Evolutionary conservation across 2,888 invertebrate genomes (phyloP).

Genomic region (Melikaiella ostensackeni): DNA sequence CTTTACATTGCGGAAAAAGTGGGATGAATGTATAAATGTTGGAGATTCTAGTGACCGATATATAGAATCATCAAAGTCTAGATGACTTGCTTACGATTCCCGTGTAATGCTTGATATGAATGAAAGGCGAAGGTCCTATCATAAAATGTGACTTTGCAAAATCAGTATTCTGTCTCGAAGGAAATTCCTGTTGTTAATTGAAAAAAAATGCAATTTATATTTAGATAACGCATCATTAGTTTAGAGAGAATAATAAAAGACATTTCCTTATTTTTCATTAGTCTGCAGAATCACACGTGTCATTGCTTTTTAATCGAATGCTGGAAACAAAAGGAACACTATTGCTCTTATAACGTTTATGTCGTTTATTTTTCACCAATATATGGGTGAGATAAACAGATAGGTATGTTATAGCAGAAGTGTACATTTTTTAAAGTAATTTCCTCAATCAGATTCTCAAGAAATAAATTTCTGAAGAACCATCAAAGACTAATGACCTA

Average conservation of each 20-base stretch:
- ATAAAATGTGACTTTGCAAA: conserved; percentile 9
- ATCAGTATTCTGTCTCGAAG: not conserved
- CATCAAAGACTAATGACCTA: no score
- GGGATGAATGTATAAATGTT: conserved; percentile 5
- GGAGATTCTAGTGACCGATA: conserved; percentile 13
- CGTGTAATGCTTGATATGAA: not conserved
- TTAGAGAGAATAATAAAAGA: not conserved
- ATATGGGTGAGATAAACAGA: no score
- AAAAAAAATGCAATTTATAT: not conserved
- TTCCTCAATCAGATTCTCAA: no score
- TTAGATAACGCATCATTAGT: not conserved
- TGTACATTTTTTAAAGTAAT: not conserved
- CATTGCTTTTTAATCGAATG: not conserved
- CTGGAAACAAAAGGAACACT: no score
- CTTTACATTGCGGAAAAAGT: not conserved
- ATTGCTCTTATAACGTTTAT: no score
- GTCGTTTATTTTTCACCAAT: no score
- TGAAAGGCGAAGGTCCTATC: not conserved
- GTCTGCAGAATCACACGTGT: not conserved
- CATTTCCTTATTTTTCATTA: conserved; percentile 24
- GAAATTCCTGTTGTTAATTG: not conserved
- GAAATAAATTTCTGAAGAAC: no score
- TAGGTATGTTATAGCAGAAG: not conserved
- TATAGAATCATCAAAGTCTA: not conserved
- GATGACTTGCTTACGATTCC: not conserved